Evolutionary conservation across 1,140 invertebrate species (phyloP).

Genomic region (Penaeus indicus): DNA sequence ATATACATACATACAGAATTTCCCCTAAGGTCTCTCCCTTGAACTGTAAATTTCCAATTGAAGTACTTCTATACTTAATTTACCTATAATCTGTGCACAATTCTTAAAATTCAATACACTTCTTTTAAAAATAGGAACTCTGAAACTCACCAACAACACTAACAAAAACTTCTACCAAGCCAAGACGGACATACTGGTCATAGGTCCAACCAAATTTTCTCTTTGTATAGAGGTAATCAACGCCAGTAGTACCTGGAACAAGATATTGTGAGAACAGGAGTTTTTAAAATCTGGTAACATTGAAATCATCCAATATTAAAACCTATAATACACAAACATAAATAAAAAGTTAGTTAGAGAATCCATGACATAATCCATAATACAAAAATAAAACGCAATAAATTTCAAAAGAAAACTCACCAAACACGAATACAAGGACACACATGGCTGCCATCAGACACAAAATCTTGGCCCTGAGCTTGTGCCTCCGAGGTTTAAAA

Average conservation of each 20-base stretch:
- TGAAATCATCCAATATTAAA: neutral
- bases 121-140: neutral
- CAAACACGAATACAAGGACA: neutral
- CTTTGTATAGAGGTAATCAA: conserved; percentile 4
- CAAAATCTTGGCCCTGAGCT: neutral
- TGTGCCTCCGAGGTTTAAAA: conserved; percentile 3
- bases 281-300: too few relatives aligned
- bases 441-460: neutral
- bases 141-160: neutral
- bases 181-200: neutral
- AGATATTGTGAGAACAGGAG: neutral
- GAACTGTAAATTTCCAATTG: too few relatives aligned
- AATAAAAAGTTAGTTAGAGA: neutral
- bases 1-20: too few relatives aligned
- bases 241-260: neutral
- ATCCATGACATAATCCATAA: neutral
- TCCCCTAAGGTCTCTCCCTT: too few relatives aligned
- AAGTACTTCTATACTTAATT: too few relatives aligned
- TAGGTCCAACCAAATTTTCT: conserved; percentile 14
- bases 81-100: too few relatives aligned
- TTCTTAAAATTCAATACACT: too few relatives aligned
- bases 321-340: neutral
- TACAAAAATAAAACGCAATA: neutral
- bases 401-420: neutral
- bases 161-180: neutral